Percentiles rank a stretch among this genome's conserved stretches.
Evolutionary conservation across 2,797 vertebrate species (phyloP).

Genomic region (Poeciliopsis infans): DNA sequence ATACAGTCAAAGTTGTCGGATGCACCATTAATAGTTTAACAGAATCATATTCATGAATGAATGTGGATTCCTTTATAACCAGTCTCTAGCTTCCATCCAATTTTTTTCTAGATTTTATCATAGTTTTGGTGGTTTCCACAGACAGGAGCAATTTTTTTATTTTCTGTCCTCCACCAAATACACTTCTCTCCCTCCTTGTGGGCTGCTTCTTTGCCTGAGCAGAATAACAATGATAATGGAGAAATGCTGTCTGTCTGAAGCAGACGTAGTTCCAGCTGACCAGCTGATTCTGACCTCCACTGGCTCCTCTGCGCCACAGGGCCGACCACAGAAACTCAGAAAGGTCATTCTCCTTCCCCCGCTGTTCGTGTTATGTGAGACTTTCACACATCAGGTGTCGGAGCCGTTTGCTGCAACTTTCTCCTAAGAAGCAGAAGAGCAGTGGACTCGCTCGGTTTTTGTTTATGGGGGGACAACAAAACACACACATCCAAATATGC

Average conservation of each 20-base stretch:
- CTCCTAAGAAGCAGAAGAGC: neutral
- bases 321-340: conserved; percentile 21
- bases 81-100: neutral
- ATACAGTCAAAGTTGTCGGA: neutral
- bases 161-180: conserved; percentile 57
- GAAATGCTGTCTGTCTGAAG: conserved; percentile 46
- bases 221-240: conserved; percentile 70
- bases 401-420: conserved; percentile 27
- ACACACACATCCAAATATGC: conserved; percentile 9
- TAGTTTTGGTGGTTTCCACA: neutral
- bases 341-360: conserved; percentile 15
- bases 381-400: conserved; percentile 14
- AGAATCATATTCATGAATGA: neutral
- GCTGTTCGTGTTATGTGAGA: conserved; percentile 22
- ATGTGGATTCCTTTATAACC: neutral
- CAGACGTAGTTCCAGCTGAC: conserved; percentile 43
- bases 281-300: conserved; percentile 62
- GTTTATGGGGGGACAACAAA: conserved; percentile 17
- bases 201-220: conserved; percentile 64
- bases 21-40: neutral
- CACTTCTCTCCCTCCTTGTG: conserved; percentile 46
- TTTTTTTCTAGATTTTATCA: neutral
- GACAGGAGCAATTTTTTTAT: conserved; percentile 20
- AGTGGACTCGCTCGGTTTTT: conserved; percentile 5
- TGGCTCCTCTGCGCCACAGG: conserved; percentile 33